These are phyloP conservation scores for Tiliqua scincoides DNA, from an alignment of 2,113 vertebrate species.

Conservation along the genomic window DNA sequence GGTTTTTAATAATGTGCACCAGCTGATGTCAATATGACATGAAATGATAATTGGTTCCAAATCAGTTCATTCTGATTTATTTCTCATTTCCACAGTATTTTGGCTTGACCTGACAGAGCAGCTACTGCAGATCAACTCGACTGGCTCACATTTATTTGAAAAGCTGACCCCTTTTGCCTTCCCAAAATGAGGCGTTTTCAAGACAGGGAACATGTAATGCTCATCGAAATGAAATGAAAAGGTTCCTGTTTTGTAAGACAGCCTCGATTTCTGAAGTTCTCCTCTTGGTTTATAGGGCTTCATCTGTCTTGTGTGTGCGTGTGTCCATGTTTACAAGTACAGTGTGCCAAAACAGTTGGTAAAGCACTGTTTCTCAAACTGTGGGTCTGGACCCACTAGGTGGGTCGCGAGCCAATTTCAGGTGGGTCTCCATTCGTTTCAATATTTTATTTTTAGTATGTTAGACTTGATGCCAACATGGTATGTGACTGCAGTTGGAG, in stretches of 20 bases:
- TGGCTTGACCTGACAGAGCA: slow-evolving; percentile 46
- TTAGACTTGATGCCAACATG: too few species aligned
- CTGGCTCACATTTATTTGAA: slow-evolving; percentile 33
- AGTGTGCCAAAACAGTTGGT: background rate
- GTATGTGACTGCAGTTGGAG: too few species aligned
- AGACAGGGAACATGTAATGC: slow-evolving; percentile 15
- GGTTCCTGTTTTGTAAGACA: slow-evolving; percentile 22
- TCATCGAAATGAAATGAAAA: slow-evolving; percentile 44
- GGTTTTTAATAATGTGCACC: slow-evolving; percentile 44
- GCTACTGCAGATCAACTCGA: slow-evolving; percentile 44
- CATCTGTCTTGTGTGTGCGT: background rate
- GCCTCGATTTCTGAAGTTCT: slow-evolving; percentile 2
- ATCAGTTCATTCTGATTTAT: slow-evolving; percentile 43
- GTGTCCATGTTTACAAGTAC: background rate
- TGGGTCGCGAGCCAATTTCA: too few species aligned
- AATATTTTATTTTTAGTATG: too few species aligned
- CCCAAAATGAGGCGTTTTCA: slow-evolving; percentile 41
- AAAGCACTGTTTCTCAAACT: too few species aligned
- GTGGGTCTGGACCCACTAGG: too few species aligned
- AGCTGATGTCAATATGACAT: slow-evolving; percentile 50
- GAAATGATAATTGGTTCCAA: slow-evolving; percentile 53
- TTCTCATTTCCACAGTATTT: slow-evolving; percentile 42
- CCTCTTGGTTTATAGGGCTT: slow-evolving; percentile 20
- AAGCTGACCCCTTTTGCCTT: slow-evolving; percentile 48
- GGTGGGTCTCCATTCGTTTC: too few species aligned